Base-by-base conservation (phyloP, 2,797 vertebrate species). In the Tinamus major region DNA sequence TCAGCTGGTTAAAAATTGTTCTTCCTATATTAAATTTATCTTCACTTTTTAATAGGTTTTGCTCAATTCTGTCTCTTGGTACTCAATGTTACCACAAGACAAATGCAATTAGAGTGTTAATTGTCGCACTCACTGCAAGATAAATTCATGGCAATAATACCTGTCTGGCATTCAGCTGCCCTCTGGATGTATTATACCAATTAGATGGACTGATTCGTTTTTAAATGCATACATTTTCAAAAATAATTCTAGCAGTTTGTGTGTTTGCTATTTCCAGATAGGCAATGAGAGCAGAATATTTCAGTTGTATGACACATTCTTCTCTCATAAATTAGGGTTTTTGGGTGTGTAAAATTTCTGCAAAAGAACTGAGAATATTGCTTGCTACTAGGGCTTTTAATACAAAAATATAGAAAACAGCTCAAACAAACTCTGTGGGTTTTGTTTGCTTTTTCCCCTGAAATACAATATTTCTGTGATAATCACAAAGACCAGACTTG, bases 81-180 rank as follows among this genome's bases (percentile, higher is more conserved):
- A 55, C 15, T 85, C 48, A 56, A 16, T 1, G 1, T 72, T 85
- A 87, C 29, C 48, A 64, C 2, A 26, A 76, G 44, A 72, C n/a
- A 91, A 88, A 94, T 90, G 67, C 31, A 56, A 24, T 93, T 85
- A 92, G n/a, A 69, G 61, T 81, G 70, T 74, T 88, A 87, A 85
- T 94, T 90, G 61, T 87, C 49, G 65, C 49, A 72, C 58, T 90
- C 71, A 42, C 17, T 61, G 53, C 23, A 87, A 91, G 33, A 82
- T 89, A 88, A 83, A 90, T 92, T 91, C 26, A 33, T 23, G 23
- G 24, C 44, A 85, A 6, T 85, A 86, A 55, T 46, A 69, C 64
- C 29, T 79, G 23, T 33, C 55, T 76, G 56, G 27, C 62, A 53
- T 82, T 93, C 68, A 76, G 8, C 68, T 76, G 65, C 31, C 67